These are phyloP conservation scores for Lasioglossum baleicum DNA, from an alignment of 1,140 invertebrate genomes.

Conservation along the genomic window DNA sequence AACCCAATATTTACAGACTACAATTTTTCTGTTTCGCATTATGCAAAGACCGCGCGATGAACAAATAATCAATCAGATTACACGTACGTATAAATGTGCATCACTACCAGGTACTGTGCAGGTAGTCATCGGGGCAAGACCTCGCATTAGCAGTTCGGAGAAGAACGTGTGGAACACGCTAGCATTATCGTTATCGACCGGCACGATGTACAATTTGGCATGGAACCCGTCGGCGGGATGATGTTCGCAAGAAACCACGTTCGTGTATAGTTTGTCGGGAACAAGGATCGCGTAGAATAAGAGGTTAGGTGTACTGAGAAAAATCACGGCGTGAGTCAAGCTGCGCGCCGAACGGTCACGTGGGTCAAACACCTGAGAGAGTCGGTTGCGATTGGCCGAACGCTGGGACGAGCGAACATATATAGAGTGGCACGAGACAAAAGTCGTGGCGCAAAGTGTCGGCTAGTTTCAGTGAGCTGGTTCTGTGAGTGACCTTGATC, in stretches of 20 bases:
- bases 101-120: no score
- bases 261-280: not conserved
- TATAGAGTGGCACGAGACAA: conserved; percentile 51
- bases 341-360: conserved; percentile 27
- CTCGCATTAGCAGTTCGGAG: no score
- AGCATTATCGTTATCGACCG: no score
- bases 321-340: conserved; percentile 36
- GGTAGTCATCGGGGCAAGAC: no score
- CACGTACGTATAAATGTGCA: no score
- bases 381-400: conserved; percentile 20
- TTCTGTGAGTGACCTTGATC: conserved; percentile 66
- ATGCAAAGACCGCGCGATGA: no score
- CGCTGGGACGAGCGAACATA: conserved; percentile 19
- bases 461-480: conserved; percentile 53
- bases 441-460: conserved; percentile 49
- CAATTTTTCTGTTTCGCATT: no score
- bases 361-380: conserved; percentile 19
- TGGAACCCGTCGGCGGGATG: no score
- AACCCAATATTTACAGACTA: no score
- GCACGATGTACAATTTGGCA: no score
- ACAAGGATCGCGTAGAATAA: not conserved
- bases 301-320: conserved; percentile 33
- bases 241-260: not conserved
- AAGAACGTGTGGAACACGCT: no score
- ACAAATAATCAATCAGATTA: no score